Evolutionary conservation across 2,113 vertebrate genomes (phyloP).

Genomic region (Potamarius usumacintae): DNA sequence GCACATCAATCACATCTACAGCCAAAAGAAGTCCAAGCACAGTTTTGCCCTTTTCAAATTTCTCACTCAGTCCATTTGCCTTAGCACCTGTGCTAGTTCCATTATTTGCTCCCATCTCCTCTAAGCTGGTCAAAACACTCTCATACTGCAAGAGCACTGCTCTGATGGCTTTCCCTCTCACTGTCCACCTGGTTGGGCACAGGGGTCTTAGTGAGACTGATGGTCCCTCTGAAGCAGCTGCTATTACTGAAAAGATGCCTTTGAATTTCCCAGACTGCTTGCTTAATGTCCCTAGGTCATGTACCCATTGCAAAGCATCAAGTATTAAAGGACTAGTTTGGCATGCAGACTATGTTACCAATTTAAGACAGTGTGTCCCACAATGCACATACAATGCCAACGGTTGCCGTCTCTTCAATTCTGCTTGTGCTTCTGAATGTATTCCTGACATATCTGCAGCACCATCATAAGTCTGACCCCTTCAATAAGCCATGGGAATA

Average conservation of each 20-base stretch:
- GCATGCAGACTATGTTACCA: constrained; percentile 1
- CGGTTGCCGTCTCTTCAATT: neutral
- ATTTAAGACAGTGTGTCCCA: constrained; percentile 7
- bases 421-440: constrained; percentile 14
- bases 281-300: constrained; percentile 31
- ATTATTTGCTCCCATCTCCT: too few species aligned
- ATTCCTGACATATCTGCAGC: constrained; percentile 41
- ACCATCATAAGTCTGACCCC: constrained; percentile 44
- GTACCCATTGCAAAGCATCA: constrained; percentile 15
- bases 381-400: constrained; percentile 34
- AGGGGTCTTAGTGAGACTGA: neutral
- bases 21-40: too few species aligned
- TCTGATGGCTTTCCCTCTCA: too few species aligned
- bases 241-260: constrained; percentile 21
- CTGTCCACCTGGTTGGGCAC: neutral
- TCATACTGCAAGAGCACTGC: too few species aligned
- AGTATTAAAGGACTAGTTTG: neutral
- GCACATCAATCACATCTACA: too few species aligned
- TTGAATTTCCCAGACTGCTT: constrained; percentile 47
- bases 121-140: too few species aligned
- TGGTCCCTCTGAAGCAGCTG: neutral
- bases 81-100: too few species aligned
- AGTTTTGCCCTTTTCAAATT: too few species aligned
- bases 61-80: too few species aligned
- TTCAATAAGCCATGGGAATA: constrained; percentile 18